Conservation (phyloP, 35 echinoderm and acorn worm species). For the Heliocidaris erythrogramma region DNA sequence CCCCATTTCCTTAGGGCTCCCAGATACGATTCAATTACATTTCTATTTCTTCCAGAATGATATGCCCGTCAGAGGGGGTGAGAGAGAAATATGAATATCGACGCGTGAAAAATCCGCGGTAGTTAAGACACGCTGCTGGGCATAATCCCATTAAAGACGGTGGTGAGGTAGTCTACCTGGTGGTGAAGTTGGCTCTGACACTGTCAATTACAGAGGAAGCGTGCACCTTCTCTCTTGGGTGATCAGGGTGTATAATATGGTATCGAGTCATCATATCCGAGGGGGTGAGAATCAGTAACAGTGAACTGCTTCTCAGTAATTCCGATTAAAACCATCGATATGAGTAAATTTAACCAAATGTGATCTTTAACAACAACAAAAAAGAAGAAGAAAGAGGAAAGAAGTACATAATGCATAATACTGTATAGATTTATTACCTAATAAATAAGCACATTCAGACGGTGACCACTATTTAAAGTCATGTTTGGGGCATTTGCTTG, state of each 20-base stretch:
- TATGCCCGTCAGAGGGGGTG: not conserved
- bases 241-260: not conserved
- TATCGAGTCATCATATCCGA: too few relatives aligned
- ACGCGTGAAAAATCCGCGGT: not conserved
- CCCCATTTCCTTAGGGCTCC: not conserved
- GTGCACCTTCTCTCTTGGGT: not conserved
- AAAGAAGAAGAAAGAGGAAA: too few relatives aligned
- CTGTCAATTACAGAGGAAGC: not conserved
- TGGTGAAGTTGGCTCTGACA: not conserved
- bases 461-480: too few relatives aligned
- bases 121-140: not conserved
- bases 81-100: conserved; percentile 4
- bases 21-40: not conserved
- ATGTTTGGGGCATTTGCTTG: too few relatives aligned
- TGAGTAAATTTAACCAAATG: too few relatives aligned
- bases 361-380: too few relatives aligned
- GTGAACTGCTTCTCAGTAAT: too few relatives aligned
- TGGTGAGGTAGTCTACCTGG: not conserved
- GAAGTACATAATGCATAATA: too few relatives aligned
- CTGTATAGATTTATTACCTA: too few relatives aligned
- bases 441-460: too few relatives aligned
- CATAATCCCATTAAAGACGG: not conserved
- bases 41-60: not conserved
- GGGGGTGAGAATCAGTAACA: too few relatives aligned
- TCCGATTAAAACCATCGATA: too few relatives aligned